Evolutionary conservation across 2,113 vertebrate genomes (phyloP).

Genomic region (Chaetura pelagica): DNA sequence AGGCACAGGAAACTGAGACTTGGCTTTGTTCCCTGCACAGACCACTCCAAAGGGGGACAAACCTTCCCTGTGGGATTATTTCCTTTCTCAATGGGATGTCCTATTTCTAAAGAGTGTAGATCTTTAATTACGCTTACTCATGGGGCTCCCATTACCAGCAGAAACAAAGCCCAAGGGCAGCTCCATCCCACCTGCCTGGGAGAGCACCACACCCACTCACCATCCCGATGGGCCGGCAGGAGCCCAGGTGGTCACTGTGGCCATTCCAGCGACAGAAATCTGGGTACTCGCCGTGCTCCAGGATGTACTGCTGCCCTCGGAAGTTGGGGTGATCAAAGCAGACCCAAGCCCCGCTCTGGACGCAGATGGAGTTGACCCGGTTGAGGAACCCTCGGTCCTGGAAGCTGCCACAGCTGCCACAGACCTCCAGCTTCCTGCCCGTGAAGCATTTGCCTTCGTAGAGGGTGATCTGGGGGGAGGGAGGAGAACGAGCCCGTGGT

Average conservation of each 20-base stretch:
- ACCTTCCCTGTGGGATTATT: neutral
- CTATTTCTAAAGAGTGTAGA: neutral
- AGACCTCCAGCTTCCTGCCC: constrained; percentile 87
- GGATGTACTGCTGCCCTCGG: constrained; percentile 89
- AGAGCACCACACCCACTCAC: constrained; percentile 68
- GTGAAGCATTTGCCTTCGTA: constrained; percentile 92
- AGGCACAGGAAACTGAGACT: neutral
- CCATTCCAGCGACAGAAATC: constrained; percentile 90
- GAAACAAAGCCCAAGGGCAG: fast-evolving
- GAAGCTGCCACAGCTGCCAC: constrained; percentile 89
- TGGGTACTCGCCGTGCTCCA: constrained; percentile 89
- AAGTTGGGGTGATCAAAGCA: constrained; percentile 90
- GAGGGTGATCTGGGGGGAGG: constrained; percentile 83
- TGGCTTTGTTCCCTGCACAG: neutral
- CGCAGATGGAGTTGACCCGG: constrained; percentile 88
- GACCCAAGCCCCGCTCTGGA: constrained; percentile 90
- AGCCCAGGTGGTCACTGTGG: constrained; percentile 91
- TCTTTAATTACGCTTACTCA: neutral
- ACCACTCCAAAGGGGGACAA: neutral
- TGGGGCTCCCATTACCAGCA: fast-evolving
- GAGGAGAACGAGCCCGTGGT: neutral
- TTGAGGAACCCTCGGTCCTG: constrained; percentile 91
- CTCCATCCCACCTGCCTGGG: fast-evolving
- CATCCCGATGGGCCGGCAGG: constrained; percentile 90
- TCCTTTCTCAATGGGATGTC: neutral